Evolutionary conservation across 2,113 vertebrate genomes (phyloP), one percentile per base, ranked within the genome.

Genomic region (Rousettus leschenaultii): DNA sequence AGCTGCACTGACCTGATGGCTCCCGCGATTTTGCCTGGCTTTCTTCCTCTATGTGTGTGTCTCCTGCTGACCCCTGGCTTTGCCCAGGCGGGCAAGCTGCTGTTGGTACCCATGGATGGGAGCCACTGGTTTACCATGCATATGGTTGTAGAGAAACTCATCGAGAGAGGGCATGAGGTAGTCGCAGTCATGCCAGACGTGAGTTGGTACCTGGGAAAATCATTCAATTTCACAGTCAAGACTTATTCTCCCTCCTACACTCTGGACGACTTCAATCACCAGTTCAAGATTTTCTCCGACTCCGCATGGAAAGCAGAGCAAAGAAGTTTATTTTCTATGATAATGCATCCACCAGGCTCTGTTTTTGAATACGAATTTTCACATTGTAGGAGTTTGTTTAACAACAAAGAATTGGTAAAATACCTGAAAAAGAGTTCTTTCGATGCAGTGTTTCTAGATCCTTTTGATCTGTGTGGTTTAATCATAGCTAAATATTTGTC

Each of bases 91-190:
- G 98, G 98, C 19, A 99, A 98, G 86, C 94, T 99, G 24, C 98
- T 99, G 82, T 99, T 99, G 80, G 66, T 99, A 0, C 99, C 99
- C 51, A 98, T 99, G 97, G 99, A 98, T 12, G 99, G 99, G 33
- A 99, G 99, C 89, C 99, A 99, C 98, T 99, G 99, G 99, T 98
- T 99, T 11, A 99, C 99, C 97, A 99, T 99, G 99, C 95, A 61
- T n/a, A 55, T 94, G 0, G 96, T 99, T 70, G 98, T 99, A 78
- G 98, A 99, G 79, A 98, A 99, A 51, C 98, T 99, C 1, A 30
- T 3, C 0, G n/a, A n/a, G n/a, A n/a, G n/a, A 61, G 99, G 99
- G 6, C 99, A 99, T 0, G 98, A 99, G 18, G 61, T 99, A n/a
- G 96, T 99, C 2, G 94, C 99, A 1, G 65, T 99, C 55, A 61